Conservation (phyloP, 2,113 vertebrate species). For the Furnarius figulus region DNA sequence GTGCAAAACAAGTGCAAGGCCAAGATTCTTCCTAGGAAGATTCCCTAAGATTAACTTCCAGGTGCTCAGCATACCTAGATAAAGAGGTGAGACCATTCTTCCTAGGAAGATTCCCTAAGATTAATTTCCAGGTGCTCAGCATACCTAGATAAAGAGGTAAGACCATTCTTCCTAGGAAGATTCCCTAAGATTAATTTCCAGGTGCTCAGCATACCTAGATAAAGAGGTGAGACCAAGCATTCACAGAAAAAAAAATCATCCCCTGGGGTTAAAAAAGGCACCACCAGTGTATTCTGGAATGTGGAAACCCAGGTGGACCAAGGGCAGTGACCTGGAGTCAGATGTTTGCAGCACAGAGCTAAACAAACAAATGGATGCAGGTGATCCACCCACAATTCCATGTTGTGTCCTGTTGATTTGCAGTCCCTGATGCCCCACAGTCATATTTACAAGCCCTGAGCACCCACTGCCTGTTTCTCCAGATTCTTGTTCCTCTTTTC, state of each 20-base stretch:
- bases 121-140: not conserved
- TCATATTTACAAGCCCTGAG: not conserved
- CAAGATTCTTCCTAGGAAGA: not conserved
- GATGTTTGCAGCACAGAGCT: not conserved
- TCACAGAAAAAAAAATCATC: not conserved
- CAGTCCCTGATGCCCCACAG: not conserved
- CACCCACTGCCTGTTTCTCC: not conserved
- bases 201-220: not conserved
- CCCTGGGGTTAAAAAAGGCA: not conserved
- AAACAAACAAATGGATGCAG: not conserved
- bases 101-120: not conserved
- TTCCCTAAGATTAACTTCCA: not conserved
- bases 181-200: not conserved
- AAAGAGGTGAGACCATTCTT: too few relatives aligned
- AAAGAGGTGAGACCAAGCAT: too few relatives aligned
- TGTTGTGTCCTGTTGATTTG: accelerated
- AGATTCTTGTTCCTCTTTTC: not conserved
- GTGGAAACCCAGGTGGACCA: not conserved
- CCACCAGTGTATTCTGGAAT: not conserved
- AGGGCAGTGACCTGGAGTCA: not conserved
- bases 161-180: not conserved
- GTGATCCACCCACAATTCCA: not conserved
- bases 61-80: not conserved
- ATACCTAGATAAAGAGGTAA: not conserved
- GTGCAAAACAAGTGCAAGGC: not conserved